A percentile compares a stretch with the other conserved stretches of the same genome.
phyloP scores from a whole-genome alignment of 2,797 vertebrate genomes.

The Spatula versicolor region DNA sequence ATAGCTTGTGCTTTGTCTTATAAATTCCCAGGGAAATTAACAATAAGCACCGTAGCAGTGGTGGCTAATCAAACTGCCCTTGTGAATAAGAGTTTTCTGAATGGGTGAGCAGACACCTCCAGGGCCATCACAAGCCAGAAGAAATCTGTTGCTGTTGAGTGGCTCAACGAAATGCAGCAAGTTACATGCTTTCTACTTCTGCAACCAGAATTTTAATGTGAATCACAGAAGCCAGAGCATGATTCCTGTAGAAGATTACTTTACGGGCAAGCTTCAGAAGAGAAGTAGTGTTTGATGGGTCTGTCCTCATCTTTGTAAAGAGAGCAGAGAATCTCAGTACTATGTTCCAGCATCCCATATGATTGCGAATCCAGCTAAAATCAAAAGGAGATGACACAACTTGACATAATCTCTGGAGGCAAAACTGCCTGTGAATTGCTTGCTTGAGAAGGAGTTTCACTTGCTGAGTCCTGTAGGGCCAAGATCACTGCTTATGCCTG shows the following conservation, averaged over 20 bases:
- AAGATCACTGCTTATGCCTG: background rate
- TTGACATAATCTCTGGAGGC: background rate
- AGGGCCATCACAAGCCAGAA: background rate
- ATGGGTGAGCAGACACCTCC: background rate
- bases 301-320: background rate
- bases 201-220: background rate
- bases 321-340: background rate
- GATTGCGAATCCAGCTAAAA: background rate
- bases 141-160: background rate
- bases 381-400: background rate
- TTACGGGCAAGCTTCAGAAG: background rate
- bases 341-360: background rate
- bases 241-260: background rate
- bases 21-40: background rate
- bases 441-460: background rate
- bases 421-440: background rate
- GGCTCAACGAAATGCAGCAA: background rate
- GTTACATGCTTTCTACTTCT: background rate
- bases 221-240: background rate
- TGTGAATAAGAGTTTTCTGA: background rate
- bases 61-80: background rate
- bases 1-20: background rate
- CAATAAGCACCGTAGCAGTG: rapidly evolving
- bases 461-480: background rate
- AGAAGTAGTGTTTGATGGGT: background rate